A percentile compares a stretch with the other conserved stretches of the same genome.
phyloP scores from a whole-genome alignment of 2,113 vertebrate species.

The Chaetodon trifascialis region DNA sequence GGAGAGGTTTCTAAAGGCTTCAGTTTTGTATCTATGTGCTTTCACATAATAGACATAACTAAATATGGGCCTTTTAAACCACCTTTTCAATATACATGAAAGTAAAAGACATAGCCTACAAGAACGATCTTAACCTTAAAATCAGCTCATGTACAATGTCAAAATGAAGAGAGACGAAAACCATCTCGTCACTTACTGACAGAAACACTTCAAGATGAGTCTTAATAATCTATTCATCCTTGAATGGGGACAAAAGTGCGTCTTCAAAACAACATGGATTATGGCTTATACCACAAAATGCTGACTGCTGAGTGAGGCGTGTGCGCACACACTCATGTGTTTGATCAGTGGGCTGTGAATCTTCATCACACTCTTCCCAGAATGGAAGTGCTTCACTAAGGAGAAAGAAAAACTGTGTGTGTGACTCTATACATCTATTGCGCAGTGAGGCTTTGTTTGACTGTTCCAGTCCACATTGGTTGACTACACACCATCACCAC shows the following conservation, averaged over 20 bases:
- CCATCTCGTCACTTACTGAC: background rate
- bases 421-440: slow-evolving; percentile 1
- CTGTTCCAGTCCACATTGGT: slow-evolving; percentile 45
- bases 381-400: slow-evolving; percentile 56
- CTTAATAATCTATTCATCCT: slow-evolving; percentile 23
- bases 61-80: background rate
- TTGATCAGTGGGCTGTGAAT: slow-evolving; percentile 59
- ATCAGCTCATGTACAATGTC: background rate
- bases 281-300: slow-evolving; percentile 36
- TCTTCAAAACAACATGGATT: slow-evolving; percentile 51
- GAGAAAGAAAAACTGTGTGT: slow-evolving; percentile 47
- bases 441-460: slow-evolving; percentile 35
- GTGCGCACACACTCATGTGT: slow-evolving; percentile 16
- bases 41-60: background rate
- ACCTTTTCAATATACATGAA: background rate
- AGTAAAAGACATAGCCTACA: no score
- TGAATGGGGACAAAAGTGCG: slow-evolving; percentile 6
- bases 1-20: background rate
- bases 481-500: slow-evolving; percentile 48
- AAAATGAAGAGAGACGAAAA: background rate
- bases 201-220: slow-evolving; percentile 8
- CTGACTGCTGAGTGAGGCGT: slow-evolving; percentile 31
- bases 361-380: slow-evolving; percentile 60
- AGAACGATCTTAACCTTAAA: background rate
- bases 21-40: background rate